phyloP scores from a whole-genome alignment of 1,140 invertebrate genomes.

The Bombus difficillimus region DNA sequence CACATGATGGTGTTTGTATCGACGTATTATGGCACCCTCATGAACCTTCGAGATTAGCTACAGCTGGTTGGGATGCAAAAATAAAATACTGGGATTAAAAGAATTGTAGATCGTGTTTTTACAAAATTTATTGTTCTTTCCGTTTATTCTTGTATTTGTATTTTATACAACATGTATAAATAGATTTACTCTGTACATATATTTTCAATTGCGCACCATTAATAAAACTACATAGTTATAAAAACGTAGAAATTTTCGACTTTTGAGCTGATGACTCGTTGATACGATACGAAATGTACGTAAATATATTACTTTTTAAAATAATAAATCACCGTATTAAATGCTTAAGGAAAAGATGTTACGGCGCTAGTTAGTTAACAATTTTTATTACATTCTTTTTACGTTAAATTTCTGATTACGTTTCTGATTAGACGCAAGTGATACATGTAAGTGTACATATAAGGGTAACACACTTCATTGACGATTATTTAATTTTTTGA shows the following conservation, averaged over 20 bases:
- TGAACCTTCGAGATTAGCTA: slow-evolving; percentile 97
- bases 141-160: slow-evolving; percentile 26
- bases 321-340: background rate
- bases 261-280: background rate
- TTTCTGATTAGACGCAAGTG: background rate
- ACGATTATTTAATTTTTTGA: background rate
- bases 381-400: background rate
- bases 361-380: background rate
- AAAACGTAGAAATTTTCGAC: background rate
- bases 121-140: background rate
- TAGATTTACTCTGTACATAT: slow-evolving; percentile 1
- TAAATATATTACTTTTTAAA: background rate
- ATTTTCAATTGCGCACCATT: background rate
- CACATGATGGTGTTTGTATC: slow-evolving; percentile 99
- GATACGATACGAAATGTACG: background rate
- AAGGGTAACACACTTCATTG: background rate
- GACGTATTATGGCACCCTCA: slow-evolving; percentile 98
- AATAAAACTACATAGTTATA: background rate
- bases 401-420: background rate
- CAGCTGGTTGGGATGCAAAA: slow-evolving; percentile 98
- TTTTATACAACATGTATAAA: slow-evolving; percentile 22
- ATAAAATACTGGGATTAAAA: slow-evolving; percentile 99
- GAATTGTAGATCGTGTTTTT: background rate
- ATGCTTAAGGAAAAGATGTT: background rate
- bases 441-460: background rate